Evolutionary conservation across 2,888 invertebrate species (phyloP), one percentile per base, ranked within the genome.

Genomic region (Crioceris asparagi): DNA sequence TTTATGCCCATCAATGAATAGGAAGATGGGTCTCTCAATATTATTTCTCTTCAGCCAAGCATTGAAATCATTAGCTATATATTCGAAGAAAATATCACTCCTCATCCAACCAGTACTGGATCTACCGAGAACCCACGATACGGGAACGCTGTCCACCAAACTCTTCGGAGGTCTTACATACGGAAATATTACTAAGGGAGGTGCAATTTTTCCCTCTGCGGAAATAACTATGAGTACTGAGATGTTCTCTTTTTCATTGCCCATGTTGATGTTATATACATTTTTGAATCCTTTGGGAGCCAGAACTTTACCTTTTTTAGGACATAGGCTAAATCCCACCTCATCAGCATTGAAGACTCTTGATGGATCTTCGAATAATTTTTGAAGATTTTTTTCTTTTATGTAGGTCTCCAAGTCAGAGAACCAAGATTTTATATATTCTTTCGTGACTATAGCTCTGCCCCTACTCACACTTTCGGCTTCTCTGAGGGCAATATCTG

Each of bases 361-460:
- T n/a, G n/a, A n/a, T n/a, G n/a, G n/a, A n/a, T n/a, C n/a, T n/a
- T n/a, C 18, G 15, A 51, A n/a, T 29, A 50, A 37, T 19, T 51
- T 27, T 26, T 18, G 26, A 36, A 39, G 29, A 14, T 42, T 27
- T 34, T 50, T 45, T 41, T 50, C 44, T 32, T 41, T 45, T n/a
- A 51, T 25, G 30, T 39, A 44, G 12, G 35, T 15, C 39, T 50
- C 38, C 29, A 54, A 43, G 29, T 41, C 25, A n/a, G 36, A 29
- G 38, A 54, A 54, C 53, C 54, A 53, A 14, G 37, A 38, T 45
- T 42, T 51, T 3, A 54, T 51, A 36, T 56, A 48, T 29, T 34
- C 35, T 45, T 54, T 51, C 16, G 48, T 36, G n/a, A 54, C 46
- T 32, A 35, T 40, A 8, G 51, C 41, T 32, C 54, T 56, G 29